A percentile compares a stretch with the other conserved stretches of the same genome.
phyloP scores from a whole-genome alignment of 2,113 vertebrate genomes.

The Dryoscopus gambensis region DNA sequence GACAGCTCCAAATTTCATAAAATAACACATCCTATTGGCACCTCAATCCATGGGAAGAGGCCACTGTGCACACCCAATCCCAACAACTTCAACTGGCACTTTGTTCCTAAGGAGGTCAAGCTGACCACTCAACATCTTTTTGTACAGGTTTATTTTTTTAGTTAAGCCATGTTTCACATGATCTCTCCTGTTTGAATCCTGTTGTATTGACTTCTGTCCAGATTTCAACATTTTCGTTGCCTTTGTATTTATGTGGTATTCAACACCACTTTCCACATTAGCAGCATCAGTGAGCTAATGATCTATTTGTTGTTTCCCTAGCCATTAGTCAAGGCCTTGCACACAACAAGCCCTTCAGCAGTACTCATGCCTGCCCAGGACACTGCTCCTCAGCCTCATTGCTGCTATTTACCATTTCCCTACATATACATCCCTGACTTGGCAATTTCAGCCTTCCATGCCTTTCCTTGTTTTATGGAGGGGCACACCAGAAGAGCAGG shows the following conservation, averaged over 20 bases:
- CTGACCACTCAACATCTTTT: not conserved
- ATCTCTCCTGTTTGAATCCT: not conserved
- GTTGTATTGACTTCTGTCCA: not conserved
- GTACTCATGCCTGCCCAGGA: not conserved
- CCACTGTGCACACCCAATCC: not conserved
- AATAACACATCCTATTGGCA: not conserved
- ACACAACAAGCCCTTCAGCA: not conserved
- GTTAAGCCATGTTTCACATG: not conserved
- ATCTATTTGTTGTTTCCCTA: not conserved
- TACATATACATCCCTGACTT: not conserved
- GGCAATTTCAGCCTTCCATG: not conserved
- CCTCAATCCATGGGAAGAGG: not conserved
- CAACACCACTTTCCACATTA: not conserved
- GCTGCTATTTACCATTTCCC: not conserved
- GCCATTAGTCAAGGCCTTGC: not conserved
- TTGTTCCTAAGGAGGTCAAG: not conserved
- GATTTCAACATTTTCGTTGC: not conserved
- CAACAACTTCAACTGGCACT: rapidly evolving
- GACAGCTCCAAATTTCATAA: not conserved
- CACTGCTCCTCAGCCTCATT: not conserved
- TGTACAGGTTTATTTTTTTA: not conserved
- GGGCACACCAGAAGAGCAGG: not conserved
- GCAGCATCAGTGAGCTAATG: constrained; percentile 23
- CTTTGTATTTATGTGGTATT: not conserved
- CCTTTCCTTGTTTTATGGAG: not conserved